Evolutionary conservation across 2,888 invertebrate species (phyloP).

Genomic region (Campoletis raptor): DNA sequence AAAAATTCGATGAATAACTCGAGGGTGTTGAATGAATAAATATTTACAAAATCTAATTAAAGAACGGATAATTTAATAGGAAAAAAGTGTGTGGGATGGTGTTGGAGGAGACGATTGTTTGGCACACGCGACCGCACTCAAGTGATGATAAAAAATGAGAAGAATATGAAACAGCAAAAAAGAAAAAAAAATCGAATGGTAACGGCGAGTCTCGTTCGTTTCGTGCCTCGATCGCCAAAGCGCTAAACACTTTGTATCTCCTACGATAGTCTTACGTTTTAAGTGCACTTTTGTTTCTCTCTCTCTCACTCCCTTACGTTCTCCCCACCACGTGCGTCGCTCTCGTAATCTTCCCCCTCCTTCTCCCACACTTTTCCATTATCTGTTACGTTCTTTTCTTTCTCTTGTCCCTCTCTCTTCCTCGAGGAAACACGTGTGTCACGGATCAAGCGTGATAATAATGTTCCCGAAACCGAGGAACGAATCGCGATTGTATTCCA

Average conservation of each 20-base stretch:
- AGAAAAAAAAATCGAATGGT: constrained; percentile 18
- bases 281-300: constrained; percentile 21
- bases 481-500: not conserved
- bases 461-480: not conserved
- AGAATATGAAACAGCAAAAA: constrained; percentile 1
- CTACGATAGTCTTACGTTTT: constrained; percentile 24
- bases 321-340: not conserved
- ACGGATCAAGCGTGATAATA: constrained; percentile 21
- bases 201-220: not conserved
- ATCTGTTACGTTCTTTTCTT: not conserved
- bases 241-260: constrained; percentile 3
- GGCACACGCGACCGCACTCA: constrained; percentile 80
- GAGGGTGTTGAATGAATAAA: not conserved
- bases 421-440: constrained; percentile 52
- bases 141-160: constrained; percentile 79
- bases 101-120: constrained; percentile 72
- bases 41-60: not conserved
- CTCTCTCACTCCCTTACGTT: not conserved
- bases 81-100: constrained; percentile 15
- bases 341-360: constrained; percentile 1
- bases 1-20: not conserved
- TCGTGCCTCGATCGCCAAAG: constrained; percentile 16
- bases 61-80: not conserved
- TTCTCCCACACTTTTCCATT: not conserved
- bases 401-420: not conserved